These are phyloP conservation scores for Lanistes nyassanus DNA, from an alignment of 1,140 invertebrate genomes.

Conservation along the genomic window DNA sequence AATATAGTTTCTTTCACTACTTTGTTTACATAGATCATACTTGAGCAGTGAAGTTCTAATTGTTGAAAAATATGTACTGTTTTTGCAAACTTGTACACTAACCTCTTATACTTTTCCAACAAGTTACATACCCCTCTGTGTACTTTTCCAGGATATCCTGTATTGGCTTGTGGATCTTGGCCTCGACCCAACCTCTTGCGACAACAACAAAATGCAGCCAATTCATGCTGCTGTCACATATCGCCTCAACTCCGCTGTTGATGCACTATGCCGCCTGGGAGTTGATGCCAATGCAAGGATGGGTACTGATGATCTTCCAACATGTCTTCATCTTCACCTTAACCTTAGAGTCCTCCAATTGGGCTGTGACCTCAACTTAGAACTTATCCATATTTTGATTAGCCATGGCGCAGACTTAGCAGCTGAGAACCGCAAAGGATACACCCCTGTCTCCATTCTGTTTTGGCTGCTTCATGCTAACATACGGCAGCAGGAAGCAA, in stretches of 20 bases:
- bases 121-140: background rate
- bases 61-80: background rate
- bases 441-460: slow-evolving; percentile 4
- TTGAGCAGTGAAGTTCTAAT: background rate
- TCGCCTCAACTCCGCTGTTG: background rate
- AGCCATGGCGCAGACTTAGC: slow-evolving; percentile 17
- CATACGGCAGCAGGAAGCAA: background rate
- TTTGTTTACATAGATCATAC: background rate
- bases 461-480: slow-evolving; percentile 15
- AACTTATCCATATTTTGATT: slow-evolving; percentile 2
- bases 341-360: background rate
- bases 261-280: slow-evolving; percentile 4
- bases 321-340: slow-evolving; percentile 1
- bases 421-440: background rate
- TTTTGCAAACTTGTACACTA: background rate
- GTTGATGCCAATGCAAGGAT: slow-evolving; percentile 9
- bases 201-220: background rate
- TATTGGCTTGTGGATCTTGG: slow-evolving; percentile 1
- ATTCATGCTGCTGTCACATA: slow-evolving; percentile 6
- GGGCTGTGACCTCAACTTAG: background rate
- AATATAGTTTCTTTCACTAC: background rate
- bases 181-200: background rate
- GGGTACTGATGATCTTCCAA: background rate
- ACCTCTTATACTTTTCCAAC: background rate
- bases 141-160: slow-evolving; percentile 14